Evolutionary conservation across 2,113 vertebrate species (phyloP).

Genomic region (Paratilapia polleni): DNA sequence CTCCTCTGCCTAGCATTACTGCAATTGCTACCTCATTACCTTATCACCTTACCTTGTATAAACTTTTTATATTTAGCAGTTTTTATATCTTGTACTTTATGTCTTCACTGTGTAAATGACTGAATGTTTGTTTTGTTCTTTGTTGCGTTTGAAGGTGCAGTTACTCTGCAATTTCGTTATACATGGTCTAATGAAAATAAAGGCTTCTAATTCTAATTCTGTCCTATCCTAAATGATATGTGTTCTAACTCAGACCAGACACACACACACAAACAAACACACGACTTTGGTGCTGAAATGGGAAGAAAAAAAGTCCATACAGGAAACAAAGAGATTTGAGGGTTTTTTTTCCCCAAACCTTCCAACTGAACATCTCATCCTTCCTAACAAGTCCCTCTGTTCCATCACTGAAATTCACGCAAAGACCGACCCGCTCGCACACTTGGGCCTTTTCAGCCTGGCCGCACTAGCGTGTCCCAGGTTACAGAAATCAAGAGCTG

Average conservation of each 20-base stretch:
- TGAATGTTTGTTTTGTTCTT: too few species aligned
- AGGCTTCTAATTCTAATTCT: too few species aligned
- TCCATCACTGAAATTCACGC: too few species aligned
- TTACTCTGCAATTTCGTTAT: too few species aligned
- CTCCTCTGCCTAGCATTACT: too few species aligned
- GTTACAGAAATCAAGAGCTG: neutral
- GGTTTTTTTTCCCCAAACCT: too few species aligned
- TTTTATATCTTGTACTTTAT: neutral
- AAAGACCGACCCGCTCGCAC: neutral
- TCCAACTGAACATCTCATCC: too few species aligned
- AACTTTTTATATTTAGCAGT: neutral
- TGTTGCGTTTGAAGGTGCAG: too few species aligned
- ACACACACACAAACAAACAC: neutral
- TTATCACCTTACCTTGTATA: neutral
- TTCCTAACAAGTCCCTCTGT: too few species aligned
- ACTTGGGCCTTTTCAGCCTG: too few species aligned
- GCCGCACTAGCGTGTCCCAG: neutral
- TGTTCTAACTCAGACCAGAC: neutral
- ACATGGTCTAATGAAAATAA: too few species aligned
- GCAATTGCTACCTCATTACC: fast-evolving
- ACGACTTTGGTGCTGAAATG: neutral
- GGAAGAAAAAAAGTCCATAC: fast-evolving
- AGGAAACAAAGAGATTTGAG: fast-evolving
- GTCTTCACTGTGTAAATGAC: too few species aligned
- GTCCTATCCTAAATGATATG: neutral